Evolutionary conservation across 2,888 invertebrate species (phyloP).

Genomic region (Nomada goodeniana): DNA sequence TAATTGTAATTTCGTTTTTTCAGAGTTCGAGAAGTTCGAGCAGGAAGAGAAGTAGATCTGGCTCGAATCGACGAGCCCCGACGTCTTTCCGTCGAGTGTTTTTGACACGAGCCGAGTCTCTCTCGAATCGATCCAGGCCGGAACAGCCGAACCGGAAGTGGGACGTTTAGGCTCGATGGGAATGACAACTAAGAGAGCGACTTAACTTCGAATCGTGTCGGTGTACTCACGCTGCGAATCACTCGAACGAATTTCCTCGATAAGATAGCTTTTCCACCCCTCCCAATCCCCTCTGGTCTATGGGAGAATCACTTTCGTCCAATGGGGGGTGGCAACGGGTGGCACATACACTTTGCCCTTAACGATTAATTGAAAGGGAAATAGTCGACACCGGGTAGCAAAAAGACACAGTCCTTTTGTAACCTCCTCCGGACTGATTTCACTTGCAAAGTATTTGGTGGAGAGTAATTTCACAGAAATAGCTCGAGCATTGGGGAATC

Average conservation of each 20-base stretch:
- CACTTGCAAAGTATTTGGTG: background rate
- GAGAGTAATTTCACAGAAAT: no score
- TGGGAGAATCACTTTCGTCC: slow-evolving; percentile 27
- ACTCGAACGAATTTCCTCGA: slow-evolving; percentile 31
- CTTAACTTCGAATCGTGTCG: slow-evolving; percentile 48
- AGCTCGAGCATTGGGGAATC: no score
- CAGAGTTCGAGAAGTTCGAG: slow-evolving; percentile 11
- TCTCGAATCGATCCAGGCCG: slow-evolving; percentile 68
- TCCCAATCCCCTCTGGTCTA: background rate
- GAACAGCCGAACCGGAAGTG: slow-evolving; percentile 72
- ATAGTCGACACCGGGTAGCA: slow-evolving; percentile 23
- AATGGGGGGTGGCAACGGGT: no score
- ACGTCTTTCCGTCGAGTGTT: slow-evolving; percentile 65
- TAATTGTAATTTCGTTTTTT: background rate
- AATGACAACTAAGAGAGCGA: slow-evolving; percentile 60
- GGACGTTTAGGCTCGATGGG: slow-evolving; percentile 66
- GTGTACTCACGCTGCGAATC: slow-evolving; percentile 10
- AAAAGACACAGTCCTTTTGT: background rate
- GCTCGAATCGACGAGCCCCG: slow-evolving; percentile 51
- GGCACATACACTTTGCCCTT: background rate
- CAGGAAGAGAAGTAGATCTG: slow-evolving; percentile 25
- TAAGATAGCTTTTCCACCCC: slow-evolving; percentile 18
- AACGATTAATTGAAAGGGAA: slow-evolving; percentile 32
- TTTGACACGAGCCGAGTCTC: slow-evolving; percentile 63
- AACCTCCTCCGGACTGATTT: background rate